Percentiles rank a stretch among this genome's conserved stretches.
Evolutionary conservation across 1,140 invertebrate genomes (phyloP).

Genomic region (Grapholita molesta): DNA sequence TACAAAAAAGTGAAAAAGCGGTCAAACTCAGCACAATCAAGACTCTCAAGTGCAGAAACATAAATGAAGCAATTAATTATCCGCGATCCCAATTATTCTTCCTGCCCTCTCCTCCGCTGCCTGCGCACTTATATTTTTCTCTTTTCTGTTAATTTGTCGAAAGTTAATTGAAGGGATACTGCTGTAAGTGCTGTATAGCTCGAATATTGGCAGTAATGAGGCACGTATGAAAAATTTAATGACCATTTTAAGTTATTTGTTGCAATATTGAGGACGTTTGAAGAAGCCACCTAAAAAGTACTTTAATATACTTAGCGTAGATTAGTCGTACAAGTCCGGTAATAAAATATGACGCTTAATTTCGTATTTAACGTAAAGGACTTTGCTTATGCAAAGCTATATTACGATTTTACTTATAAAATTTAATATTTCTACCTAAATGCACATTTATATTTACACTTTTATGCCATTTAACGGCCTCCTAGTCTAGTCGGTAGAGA

Average conservation of each 20-base stretch:
- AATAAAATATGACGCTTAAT: too few relatives aligned
- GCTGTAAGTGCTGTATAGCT: constrained; percentile 30
- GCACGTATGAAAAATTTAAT: not conserved
- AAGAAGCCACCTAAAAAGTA: not conserved
- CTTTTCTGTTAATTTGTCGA: constrained; percentile 55
- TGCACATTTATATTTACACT: too few relatives aligned
- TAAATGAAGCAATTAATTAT: constrained; percentile 77
- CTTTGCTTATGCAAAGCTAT: too few relatives aligned
- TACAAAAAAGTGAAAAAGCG: constrained; percentile 59
- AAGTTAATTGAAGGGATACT: constrained; percentile 60
- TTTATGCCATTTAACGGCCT: too few relatives aligned
- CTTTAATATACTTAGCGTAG: too few relatives aligned
- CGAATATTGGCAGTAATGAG: not conserved
- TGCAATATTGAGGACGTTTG: not conserved
- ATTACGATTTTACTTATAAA: too few relatives aligned
- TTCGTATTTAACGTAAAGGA: too few relatives aligned
- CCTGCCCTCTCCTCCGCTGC: constrained; percentile 35
- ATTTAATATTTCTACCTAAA: too few relatives aligned
- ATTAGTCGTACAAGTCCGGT: too few relatives aligned
- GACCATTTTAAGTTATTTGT: not conserved
- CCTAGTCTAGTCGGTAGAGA: too few relatives aligned
- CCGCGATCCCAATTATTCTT: constrained; percentile 69
- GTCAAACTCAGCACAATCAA: constrained; percentile 66
- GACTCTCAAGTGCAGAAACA: constrained; percentile 72
- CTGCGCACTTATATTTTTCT: constrained; percentile 50